Evolutionary conservation across 2,797 vertebrate species (phyloP).

Genomic region (Rallus crepitans): DNA sequence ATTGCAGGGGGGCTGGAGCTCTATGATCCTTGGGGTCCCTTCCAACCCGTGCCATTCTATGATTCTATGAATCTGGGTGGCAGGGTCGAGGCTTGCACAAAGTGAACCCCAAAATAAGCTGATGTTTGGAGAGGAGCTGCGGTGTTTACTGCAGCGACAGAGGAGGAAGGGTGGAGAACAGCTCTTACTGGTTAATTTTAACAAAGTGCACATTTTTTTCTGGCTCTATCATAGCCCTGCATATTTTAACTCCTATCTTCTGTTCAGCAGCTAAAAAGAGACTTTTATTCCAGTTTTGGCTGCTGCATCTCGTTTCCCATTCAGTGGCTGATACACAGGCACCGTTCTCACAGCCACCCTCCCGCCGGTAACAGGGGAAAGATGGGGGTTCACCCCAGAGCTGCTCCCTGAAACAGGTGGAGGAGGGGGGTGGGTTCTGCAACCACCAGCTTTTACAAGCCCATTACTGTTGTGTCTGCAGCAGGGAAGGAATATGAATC

Average conservation of each 20-base stretch:
- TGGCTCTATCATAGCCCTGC: constrained; percentile 14
- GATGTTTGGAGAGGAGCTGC: not conserved
- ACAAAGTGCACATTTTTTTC: constrained; percentile 58
- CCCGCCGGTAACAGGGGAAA: not conserved
- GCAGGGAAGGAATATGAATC: constrained; percentile 7
- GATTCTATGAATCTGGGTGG: no score
- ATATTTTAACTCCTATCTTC: constrained; percentile 73
- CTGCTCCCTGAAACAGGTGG: not conserved
- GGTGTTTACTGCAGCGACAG: not conserved
- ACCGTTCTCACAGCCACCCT: constrained; percentile 51
- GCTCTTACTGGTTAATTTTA: constrained; percentile 39
- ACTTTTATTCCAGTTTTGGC: constrained; percentile 72
- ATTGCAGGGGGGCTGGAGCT: no score
- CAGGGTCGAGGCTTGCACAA: not conserved
- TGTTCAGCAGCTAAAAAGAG: constrained; percentile 73
- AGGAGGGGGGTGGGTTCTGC: not conserved
- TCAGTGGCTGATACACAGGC: constrained; percentile 57
- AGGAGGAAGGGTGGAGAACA: constrained; percentile 45
- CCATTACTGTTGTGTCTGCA: not conserved
- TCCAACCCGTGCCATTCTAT: no score
- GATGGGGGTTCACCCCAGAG: constrained; percentile 1
- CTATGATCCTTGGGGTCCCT: no score
- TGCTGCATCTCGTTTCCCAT: constrained; percentile 10
- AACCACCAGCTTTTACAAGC: not conserved
- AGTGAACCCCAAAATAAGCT: constrained; percentile 7